Percentiles rank a stretch among this genome's conserved stretches.
These are phyloP conservation scores for Muricea muricata DNA, from an alignment of 92 coral and sea anemone species.

Conservation along the genomic window DNA sequence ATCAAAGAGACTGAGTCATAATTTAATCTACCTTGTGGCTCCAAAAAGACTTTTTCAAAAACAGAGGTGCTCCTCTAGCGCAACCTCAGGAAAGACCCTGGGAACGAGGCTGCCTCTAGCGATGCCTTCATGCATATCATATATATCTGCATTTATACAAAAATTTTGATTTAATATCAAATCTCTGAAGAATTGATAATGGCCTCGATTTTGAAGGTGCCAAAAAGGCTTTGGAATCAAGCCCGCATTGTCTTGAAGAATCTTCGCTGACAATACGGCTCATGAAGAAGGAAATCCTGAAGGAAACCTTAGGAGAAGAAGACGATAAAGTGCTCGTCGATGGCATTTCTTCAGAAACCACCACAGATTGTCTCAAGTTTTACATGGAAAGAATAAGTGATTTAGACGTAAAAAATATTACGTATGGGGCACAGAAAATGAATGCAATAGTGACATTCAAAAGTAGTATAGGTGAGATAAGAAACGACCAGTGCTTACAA, in stretches of 20 bases:
- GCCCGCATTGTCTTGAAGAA: neutral
- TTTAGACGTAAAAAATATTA: neutral
- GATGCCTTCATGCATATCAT: no score
- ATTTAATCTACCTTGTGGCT: no score
- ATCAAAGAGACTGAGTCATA: no score
- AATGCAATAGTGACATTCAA: constrained; percentile 11
- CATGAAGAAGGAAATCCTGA: neutral
- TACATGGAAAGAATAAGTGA: constrained; percentile 1
- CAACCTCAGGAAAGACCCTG: no score
- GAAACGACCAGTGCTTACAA: no score
- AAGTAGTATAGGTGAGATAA: neutral
- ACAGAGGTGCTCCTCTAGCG: no score
- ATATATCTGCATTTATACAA: no score
- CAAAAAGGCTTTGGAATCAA: neutral
- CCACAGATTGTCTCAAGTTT: neutral
- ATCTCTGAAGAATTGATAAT: neutral
- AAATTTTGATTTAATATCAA: neutral
- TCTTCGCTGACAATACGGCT: neutral
- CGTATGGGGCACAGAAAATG: no score
- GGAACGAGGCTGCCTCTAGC: no score
- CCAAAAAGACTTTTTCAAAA: no score
- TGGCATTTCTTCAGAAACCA: neutral
- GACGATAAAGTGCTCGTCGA: neutral
- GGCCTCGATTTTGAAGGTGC: constrained; percentile 10
- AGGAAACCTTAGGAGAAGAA: no score